Evolutionary conservation across 2,113 vertebrate species (phyloP), one percentile per base, ranked within the genome.

Genomic region (Plestiodon gilberti): DNA sequence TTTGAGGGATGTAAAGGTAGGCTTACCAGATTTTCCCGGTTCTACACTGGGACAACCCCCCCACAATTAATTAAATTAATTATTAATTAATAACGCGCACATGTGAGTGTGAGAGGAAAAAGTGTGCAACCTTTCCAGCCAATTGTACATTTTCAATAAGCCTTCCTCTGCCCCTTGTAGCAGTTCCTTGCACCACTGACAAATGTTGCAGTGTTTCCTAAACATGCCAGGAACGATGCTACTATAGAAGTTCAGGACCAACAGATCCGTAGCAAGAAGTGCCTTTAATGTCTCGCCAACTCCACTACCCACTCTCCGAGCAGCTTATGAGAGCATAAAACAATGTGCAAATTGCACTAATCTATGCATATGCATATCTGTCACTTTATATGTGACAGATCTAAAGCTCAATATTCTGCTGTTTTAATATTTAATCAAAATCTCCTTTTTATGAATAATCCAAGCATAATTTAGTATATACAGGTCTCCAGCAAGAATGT

Each of bases 391-490:
- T 64, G 17, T 92, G 69, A 74, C 61, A 64, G 67, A 6, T 62
- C 30, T 40, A 82, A 82, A 67, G 48, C 74, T 73, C 81, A 38
- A 1, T 61, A 87, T 87, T 90, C n/a, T 69, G 22, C 13, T 43
- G 71, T 82, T 22, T 55, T 75, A 88, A 33, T 78, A 69, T 55
- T 86, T 81, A 81, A 33, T 69, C 62, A 61, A 20, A 76, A 7
- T 86, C 2, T 23, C 85, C 48, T 30, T 82, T 90, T 79, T 59
- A 88, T 3, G 75, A 90, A 74, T 33, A 85, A 28, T 61, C 40
- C 14, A 81, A 48, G 48, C 17, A 55, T 76, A 89, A 84, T 20
- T 28, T 25, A 82, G 64, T 70, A 92, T 71, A 78, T 88, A 62
- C n/a, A 14, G 80, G 17, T 82, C 28, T 38, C 3, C 25, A 35